phyloP scores from a whole-genome alignment of 2,797 vertebrate genomes.

The Enteromius fasciolatus region DNA sequence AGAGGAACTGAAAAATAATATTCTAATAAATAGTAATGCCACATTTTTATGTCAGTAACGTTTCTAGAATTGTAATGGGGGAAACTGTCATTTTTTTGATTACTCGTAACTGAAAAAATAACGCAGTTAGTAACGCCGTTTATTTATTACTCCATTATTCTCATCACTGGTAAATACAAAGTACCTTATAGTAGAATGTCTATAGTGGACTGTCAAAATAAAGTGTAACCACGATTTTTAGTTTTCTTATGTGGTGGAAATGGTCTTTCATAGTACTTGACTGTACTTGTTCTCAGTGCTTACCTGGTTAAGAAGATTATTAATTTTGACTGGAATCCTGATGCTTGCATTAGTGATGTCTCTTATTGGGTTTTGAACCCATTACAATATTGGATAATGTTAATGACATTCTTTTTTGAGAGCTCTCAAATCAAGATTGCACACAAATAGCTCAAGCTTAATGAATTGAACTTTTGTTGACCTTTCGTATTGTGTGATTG shows the following conservation, averaged over 20 bases:
- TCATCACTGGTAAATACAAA: no score
- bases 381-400: conserved; percentile 27
- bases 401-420: conserved; percentile 47
- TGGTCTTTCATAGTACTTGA: neutral
- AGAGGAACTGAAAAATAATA: no score
- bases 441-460: conserved; percentile 25
- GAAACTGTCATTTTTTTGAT: no score
- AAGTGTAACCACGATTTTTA: neutral
- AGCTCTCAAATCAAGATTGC: conserved; percentile 45
- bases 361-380: conserved; percentile 44
- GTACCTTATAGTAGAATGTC: no score
- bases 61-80: no score
- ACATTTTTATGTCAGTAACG: no score
- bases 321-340: conserved; percentile 45
- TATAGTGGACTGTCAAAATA: no score
- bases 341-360: conserved; percentile 22
- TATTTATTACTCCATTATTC: no score
- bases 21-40: no score
- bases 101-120: no score
- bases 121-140: no score
- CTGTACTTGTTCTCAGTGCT: neutral
- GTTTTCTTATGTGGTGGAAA: neutral
- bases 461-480: conserved; percentile 49
- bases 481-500: conserved; percentile 49
- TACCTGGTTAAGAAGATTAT: conserved; percentile 17